Evolutionary conservation across 2,113 vertebrate species (phyloP), one percentile per base, ranked within the genome.

Genomic region (Paratilapia polleni): DNA sequence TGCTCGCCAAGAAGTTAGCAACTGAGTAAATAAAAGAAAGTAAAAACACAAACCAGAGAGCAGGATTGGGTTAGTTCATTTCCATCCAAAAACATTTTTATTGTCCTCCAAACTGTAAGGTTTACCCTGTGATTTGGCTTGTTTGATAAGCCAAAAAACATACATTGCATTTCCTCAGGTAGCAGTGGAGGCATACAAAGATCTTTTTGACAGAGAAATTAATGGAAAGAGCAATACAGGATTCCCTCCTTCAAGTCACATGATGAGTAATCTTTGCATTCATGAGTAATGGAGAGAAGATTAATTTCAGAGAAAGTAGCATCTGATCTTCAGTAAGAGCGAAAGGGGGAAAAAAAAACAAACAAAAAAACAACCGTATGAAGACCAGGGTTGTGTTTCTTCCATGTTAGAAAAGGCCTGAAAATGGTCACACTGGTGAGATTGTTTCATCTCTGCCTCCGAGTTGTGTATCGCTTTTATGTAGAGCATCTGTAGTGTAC

Each of bases 81-180:
- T 94, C 92, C 94, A 94, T 94, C 88, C 94, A 94, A 94, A 94
- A 94, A 92, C 92, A 87, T 87, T 87, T 95, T 94, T 94, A 95
- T 94, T 95, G 88, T 94, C 93, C 93, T 94, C 94, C 92, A 86
- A 90, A 93, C 93, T 90, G 80, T 92, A 94, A 91, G 87, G 88
- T 83, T 94, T 93, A 94, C 92, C 93, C 94, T 93, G 94, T 92
- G 83, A 63, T 91, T 93, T 91, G 91, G 83, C 91, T 82, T 62
- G 28, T 88, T 85, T 58, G 61, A 74, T 14, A 36, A 91, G 89
- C 93, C 92, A 93, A 93, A 92, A 91, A 92, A 91, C 91, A 92
- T 91, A 94, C 94, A 91, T 92, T 90, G 91, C 92, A 94, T 94
- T 93, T 94, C 89, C 89, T 94, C 93, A 91, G 89, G 91, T 91